phyloP scores from a whole-genome alignment of 37 sponge, comb jelly and placozoan genomes.

The Beroe forskalii region DNA sequence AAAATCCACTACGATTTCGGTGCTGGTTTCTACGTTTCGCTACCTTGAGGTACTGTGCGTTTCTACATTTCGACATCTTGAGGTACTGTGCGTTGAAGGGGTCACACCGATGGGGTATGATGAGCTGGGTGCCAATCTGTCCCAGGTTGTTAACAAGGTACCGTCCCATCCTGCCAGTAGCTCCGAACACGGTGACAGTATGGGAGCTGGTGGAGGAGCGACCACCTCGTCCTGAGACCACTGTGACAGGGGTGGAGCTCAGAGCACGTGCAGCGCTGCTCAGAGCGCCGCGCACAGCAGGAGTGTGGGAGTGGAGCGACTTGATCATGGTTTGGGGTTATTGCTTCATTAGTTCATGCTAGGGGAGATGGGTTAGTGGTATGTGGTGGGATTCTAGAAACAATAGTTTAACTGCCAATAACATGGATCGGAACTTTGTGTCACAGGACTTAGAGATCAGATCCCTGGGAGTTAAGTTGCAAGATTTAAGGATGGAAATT shows the following conservation, averaged over 20 bases:
- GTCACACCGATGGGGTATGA: conserved; percentile 67
- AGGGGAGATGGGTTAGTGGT: no score
- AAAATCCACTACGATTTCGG: no score
- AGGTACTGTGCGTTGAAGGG: neutral
- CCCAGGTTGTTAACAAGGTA: conserved; percentile 94
- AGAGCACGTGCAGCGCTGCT: conserved; percentile 4
- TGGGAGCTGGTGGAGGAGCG: conserved; percentile 92
- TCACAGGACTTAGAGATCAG: no score
- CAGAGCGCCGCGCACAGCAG: neutral
- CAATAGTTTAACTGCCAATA: no score
- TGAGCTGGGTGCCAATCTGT: conserved; percentile 33
- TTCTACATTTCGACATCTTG: no score
- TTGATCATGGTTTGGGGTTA: neutral
- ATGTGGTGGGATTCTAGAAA: no score
- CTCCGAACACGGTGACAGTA: conserved; percentile 96
- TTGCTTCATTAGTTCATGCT: no score
- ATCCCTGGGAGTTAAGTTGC: no score
- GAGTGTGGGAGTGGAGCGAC: neutral
- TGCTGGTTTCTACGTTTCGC: no score
- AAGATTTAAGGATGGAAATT: no score
- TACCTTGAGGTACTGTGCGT: no score
- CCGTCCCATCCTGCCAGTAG: conserved; percentile 90
- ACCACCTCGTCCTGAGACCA: conserved; percentile 81
- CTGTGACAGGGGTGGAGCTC: neutral
- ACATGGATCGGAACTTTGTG: no score